A percentile compares a stretch with the other conserved stretches of the same genome.
phyloP scores from a whole-genome alignment of 2,888 invertebrate genomes.

The Eristalis arbustorum region DNA sequence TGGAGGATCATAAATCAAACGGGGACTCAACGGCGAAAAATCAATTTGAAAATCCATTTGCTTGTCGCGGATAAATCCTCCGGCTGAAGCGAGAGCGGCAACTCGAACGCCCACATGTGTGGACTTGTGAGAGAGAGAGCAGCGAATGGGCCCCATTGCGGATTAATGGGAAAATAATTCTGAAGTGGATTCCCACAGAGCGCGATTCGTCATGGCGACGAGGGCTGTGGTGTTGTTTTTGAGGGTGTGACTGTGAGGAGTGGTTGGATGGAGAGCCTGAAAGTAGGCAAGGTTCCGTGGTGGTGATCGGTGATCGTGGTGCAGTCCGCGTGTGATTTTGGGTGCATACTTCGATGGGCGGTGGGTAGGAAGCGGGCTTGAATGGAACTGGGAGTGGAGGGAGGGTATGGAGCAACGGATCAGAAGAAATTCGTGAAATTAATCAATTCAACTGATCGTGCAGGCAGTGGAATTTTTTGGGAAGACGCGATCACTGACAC shows the following conservation, averaged over 20 bases:
- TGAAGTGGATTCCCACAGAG: slow-evolving; percentile 13
- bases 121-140: background rate
- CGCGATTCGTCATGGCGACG: no score
- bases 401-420: no score
- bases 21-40: slow-evolving; percentile 31
- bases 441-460: no score
- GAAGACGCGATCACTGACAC: no score
- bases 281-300: background rate
- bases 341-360: background rate
- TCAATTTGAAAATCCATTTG: slow-evolving; percentile 41
- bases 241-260: background rate
- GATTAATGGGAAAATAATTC: slow-evolving; percentile 32
- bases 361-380: background rate
- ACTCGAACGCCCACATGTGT: slow-evolving; percentile 30
- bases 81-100: background rate
- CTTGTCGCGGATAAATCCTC: slow-evolving; percentile 28
- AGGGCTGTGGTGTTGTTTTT: background rate
- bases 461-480: no score
- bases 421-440: no score
- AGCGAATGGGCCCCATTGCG: background rate
- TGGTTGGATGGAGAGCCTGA: background rate
- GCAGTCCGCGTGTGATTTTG: background rate
- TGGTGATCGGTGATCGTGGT: background rate
- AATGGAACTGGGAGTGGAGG: no score
- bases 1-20: slow-evolving; percentile 30